Evolutionary conservation across 2,797 vertebrate genomes (phyloP).

Genomic region (Paratrypauchen microcephalus): DNA sequence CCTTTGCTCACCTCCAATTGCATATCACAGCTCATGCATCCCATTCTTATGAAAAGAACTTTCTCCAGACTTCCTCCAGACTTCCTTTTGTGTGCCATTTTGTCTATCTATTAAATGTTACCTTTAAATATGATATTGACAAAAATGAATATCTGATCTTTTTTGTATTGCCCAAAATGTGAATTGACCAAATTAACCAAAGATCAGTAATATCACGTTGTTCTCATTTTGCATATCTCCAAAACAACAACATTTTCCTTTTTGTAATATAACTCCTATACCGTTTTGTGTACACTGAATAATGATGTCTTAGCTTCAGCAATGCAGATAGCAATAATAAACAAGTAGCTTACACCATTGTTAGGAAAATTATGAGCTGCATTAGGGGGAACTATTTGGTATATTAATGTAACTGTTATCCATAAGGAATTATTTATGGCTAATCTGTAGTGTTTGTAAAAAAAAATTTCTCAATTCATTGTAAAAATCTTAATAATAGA

Average conservation of each 20-base stretch:
- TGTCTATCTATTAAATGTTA: constrained; percentile 41
- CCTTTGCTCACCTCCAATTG: constrained; percentile 17
- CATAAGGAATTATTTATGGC: constrained; percentile 44
- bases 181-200: too few species aligned
- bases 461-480: not conserved
- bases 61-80: constrained; percentile 7
- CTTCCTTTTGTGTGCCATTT: constrained; percentile 24
- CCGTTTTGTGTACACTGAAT: constrained; percentile 55
- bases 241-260: too few species aligned
- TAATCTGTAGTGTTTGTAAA: constrained; percentile 47
- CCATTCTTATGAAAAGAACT: constrained; percentile 1
- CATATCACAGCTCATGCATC: constrained; percentile 12
- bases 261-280: too few species aligned
- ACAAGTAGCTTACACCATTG: constrained; percentile 45
- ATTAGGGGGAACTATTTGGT: constrained; percentile 48
- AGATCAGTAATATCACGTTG: too few species aligned
- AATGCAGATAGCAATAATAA: constrained; percentile 44
- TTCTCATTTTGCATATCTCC: too few species aligned
- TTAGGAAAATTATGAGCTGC: constrained; percentile 60
- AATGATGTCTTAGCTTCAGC: constrained; percentile 37
- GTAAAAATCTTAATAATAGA: not conserved
- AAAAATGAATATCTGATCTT: constrained; percentile 26
- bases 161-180: too few species aligned
- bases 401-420: constrained; percentile 60
- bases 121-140: constrained; percentile 12